phyloP scores from a whole-genome alignment of 2,113 vertebrate genomes.

The Ochotona princeps region DNA sequence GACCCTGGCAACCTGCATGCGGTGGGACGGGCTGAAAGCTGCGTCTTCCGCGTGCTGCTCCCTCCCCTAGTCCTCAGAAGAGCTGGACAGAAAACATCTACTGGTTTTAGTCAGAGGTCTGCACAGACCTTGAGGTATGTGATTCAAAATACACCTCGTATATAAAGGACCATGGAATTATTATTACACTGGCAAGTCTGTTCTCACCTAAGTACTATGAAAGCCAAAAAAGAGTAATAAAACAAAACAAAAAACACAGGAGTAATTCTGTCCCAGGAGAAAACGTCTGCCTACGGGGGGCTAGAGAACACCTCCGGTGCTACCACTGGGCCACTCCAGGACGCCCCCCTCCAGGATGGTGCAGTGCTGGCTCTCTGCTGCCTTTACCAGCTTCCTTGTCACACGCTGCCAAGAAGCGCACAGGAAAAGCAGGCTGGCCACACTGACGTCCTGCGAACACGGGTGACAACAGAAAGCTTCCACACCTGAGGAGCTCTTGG shows the following conservation, averaged over 20 bases:
- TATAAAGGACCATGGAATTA: slow-evolving; percentile 37
- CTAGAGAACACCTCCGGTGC: slow-evolving; percentile 17
- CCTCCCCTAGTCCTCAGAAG: background rate
- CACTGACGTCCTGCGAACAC: background rate
- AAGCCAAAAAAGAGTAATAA: slow-evolving; percentile 40
- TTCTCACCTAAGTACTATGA: slow-evolving; percentile 44
- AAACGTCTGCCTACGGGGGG: background rate
- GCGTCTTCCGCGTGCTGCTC: background rate
- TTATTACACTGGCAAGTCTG: slow-evolving; percentile 55
- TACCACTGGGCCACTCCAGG: too few species aligned
- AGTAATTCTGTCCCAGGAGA: slow-evolving; percentile 37
- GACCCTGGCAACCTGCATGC: slow-evolving; percentile 9
- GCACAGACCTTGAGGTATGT: slow-evolving; percentile 69
- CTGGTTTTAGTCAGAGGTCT: slow-evolving; percentile 53
- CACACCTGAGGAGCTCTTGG: background rate
- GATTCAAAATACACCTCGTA: slow-evolving; percentile 62
- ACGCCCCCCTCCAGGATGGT: too few species aligned
- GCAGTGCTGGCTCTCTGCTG: slow-evolving; percentile 19
- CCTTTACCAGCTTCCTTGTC: too few species aligned
- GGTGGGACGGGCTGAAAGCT: background rate
- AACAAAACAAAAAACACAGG: too few species aligned
- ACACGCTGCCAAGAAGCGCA: too few species aligned
- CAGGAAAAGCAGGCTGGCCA: background rate
- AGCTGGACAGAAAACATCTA: slow-evolving; percentile 38
- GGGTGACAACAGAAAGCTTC: background rate